Conservation (phyloP, 92 coral and sea anemone species). For the Paragorgia papillata region DNA sequence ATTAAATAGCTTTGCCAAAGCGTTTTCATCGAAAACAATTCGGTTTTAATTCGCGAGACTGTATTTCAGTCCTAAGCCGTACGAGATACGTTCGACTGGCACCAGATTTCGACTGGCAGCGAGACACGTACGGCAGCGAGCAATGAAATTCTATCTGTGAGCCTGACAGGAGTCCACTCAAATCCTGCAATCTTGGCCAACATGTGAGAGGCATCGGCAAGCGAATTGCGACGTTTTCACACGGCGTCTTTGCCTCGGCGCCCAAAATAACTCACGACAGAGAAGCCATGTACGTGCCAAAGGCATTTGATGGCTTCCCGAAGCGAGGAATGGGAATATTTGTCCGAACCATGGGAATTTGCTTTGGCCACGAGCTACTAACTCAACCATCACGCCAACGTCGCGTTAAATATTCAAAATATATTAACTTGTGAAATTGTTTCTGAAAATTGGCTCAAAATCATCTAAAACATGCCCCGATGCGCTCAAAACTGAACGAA, state of each 20-base stretch:
- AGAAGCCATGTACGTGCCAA: not conserved
- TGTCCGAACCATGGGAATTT: slow-evolving; percentile 3
- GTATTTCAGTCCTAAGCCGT: not conserved
- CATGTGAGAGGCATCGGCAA: slow-evolving; percentile 15
- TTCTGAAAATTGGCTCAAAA: slow-evolving; percentile 37
- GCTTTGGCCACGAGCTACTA: slow-evolving; percentile 16
- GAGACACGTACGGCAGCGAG: slow-evolving; percentile 18
- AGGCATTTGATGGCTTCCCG: not conserved
- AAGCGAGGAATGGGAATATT: not conserved
- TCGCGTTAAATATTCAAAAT: slow-evolving; percentile 47
- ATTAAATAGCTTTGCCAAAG: slow-evolving; percentile 10
- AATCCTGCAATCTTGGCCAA: slow-evolving; percentile 38
- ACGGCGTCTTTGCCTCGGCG: not conserved
- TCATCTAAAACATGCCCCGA: slow-evolving; percentile 6
- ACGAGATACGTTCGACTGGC: not conserved
- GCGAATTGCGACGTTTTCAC: slow-evolving; percentile 15
- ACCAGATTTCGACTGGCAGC: not conserved
- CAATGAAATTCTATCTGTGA: slow-evolving; percentile 37
- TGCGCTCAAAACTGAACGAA: slow-evolving; percentile 25
- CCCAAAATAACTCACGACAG: not conserved
- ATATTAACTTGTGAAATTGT: slow-evolving; percentile 47
- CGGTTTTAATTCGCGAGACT: not conserved
- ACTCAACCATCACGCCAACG: slow-evolving; percentile 41
- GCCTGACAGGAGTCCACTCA: slow-evolving; percentile 45
- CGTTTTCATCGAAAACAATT: not conserved